Evolutionary conservation across 2,797 vertebrate genomes (phyloP), one percentile per base, ranked within the genome.

Genomic region (Limnodromus scolopaceus): DNA sequence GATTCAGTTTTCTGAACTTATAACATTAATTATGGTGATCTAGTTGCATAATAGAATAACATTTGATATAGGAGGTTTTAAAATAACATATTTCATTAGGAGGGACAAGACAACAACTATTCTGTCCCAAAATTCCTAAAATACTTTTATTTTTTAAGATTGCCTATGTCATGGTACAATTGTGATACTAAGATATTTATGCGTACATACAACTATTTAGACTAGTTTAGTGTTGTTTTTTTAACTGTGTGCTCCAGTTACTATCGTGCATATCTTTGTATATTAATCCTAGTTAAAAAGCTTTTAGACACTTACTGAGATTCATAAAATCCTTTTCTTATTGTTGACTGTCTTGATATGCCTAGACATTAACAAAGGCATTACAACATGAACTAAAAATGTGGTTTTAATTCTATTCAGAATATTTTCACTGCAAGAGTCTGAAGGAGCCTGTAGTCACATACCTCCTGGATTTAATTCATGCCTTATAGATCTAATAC

Each of bases 301-400:
- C 11, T 70, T 96, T 87, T 34, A 82, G 49, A 32, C n/a, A 34
- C 60, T 84, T 87, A 72, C 43, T 77, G 84, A 48, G 23, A 89
- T 92, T 93, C 11, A 6, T 60, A 86, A 84, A 94, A 25, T 65
- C 34, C 10, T 63, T 69, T 94, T 91, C 49, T 93, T 69, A 16
- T 49, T 95, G 18, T 82, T 94, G 87, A 77, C 45, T 64, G 60
- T 89, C 71, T 87, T 88, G 81, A 69, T 85, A 85, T 80, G 66
- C 43, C 54, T 96, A 93, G 92, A 92, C 87, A 80, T 91, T 87
- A 87, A 95, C 16, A 94, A 93, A 91, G 51, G 9, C n/a, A 81
- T 91, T 96, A 90, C 75, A 89, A 51, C 78, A 69, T 72, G 63
- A 94, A 57, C 28, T 93, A 85, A 82, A 72, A 92, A 84, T 60